Conservation (phyloP, 2,113 vertebrate genomes). For the Ictidomys tridecemlineatus region DNA sequence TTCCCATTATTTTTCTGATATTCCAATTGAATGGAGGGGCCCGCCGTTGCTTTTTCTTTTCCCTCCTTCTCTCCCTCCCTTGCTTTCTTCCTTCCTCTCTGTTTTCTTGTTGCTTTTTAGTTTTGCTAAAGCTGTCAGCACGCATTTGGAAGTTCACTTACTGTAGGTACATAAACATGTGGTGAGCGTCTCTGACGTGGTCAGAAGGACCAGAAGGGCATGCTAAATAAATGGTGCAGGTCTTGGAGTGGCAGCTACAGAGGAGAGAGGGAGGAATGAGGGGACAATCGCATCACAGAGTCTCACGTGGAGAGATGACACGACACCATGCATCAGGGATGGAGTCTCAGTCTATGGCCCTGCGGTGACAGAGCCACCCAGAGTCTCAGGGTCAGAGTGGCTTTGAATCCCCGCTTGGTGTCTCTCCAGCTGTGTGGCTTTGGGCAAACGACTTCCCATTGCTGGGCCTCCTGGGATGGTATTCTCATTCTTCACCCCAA, state of each 20-base stretch:
- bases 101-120: background rate
- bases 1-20: background rate
- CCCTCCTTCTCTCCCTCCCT: background rate
- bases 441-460: background rate
- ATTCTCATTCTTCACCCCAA: background rate
- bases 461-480: background rate
- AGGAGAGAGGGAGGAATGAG: background rate
- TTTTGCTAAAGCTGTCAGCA: background rate
- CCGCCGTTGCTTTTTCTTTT: background rate
- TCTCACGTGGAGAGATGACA: accelerated
- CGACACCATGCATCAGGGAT: accelerated
- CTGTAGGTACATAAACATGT: background rate
- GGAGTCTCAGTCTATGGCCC: too few relatives aligned
- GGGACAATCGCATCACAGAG: too few relatives aligned
- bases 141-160: background rate
- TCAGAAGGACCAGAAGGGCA: background rate
- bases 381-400: background rate
- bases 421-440: background rate
- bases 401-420: background rate
- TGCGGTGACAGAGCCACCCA: accelerated
- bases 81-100: too few relatives aligned
- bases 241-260: background rate
- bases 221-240: background rate
- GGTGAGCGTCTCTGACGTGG: background rate
- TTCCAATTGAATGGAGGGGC: background rate